Conservation (phyloP, 2,888 invertebrate species). For the Cryptocheilus praepositus region DNA sequence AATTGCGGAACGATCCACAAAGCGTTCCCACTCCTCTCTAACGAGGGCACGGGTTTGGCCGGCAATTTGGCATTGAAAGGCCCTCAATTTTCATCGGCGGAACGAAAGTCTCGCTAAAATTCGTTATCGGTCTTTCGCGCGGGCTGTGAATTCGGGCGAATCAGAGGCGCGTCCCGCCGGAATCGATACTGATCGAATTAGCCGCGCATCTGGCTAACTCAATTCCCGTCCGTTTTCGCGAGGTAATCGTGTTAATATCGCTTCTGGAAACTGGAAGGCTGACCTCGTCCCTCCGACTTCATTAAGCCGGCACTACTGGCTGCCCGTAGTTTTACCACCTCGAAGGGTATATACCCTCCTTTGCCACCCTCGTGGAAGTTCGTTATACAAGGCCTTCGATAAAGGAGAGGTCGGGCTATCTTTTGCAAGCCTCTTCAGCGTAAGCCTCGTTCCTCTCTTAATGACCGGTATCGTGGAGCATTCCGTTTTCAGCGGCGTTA, state of each 20-base stretch:
- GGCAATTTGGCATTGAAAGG: background rate
- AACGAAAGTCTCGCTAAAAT: background rate
- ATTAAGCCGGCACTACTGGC: slow-evolving; percentile 46
- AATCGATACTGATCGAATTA: slow-evolving; percentile 50
- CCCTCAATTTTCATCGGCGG: slow-evolving; percentile 3
- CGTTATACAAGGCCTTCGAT: slow-evolving; percentile 10
- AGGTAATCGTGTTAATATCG: slow-evolving; percentile 57
- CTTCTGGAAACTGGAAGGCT: slow-evolving; percentile 46
- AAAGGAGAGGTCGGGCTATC: background rate
- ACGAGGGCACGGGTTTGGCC: too few species aligned
- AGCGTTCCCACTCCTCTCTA: too few species aligned
- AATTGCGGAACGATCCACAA: too few species aligned
- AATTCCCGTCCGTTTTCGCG: slow-evolving; percentile 52
- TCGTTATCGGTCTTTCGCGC: background rate
- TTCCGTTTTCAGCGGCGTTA: background rate
- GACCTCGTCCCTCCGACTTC: slow-evolving; percentile 50
- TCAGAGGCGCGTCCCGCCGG: slow-evolving; percentile 21
- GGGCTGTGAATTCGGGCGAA: slow-evolving; percentile 19
- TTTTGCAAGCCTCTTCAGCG: background rate
- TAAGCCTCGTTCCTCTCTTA: background rate
- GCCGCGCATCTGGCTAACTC: slow-evolving; percentile 47
- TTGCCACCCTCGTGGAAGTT: slow-evolving; percentile 1
- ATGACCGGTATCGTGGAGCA: slow-evolving; percentile 4
- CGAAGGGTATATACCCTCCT: slow-evolving; percentile 23
- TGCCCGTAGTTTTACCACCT: slow-evolving; percentile 17